A percentile compares a stretch with the other conserved stretches of the same genome.
phyloP scores from a whole-genome alignment of 2,888 invertebrate genomes.

The Isoperla grammatica region DNA sequence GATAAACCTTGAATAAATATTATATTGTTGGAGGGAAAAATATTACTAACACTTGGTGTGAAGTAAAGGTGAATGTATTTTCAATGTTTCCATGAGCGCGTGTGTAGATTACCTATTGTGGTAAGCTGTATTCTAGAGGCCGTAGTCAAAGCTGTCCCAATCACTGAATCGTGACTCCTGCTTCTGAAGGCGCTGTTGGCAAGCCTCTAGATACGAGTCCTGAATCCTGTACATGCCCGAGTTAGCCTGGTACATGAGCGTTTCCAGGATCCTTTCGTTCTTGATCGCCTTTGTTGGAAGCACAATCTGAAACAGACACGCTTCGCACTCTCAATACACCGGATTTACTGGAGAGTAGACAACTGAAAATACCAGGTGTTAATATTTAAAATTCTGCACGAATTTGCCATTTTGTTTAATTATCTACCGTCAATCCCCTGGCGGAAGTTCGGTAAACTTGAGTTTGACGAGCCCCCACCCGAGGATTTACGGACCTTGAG shows the following conservation, averaged over 20 bases:
- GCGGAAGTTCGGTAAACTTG: too few relatives aligned
- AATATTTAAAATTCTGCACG: background rate
- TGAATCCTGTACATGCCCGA: slow-evolving; percentile 89
- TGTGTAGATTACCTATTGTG: background rate
- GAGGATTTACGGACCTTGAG: too few relatives aligned
- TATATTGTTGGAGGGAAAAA: too few relatives aligned
- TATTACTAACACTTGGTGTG: too few relatives aligned
- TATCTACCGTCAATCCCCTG: too few relatives aligned
- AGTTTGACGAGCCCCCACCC: too few relatives aligned
- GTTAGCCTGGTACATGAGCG: slow-evolving; percentile 89
- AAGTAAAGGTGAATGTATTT: too few relatives aligned
- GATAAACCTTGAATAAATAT: too few relatives aligned
- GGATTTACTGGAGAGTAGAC: background rate
- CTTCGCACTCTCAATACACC: background rate
- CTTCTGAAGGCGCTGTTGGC: slow-evolving; percentile 78
- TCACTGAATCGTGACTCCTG: slow-evolving; percentile 83
- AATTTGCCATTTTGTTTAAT: background rate
- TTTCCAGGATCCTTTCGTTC: slow-evolving; percentile 86
- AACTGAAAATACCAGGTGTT: background rate
- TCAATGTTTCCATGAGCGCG: too few relatives aligned
- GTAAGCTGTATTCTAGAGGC: slow-evolving; percentile 47
- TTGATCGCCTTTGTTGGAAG: slow-evolving; percentile 88
- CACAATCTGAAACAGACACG: slow-evolving; percentile 59
- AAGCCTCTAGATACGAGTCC: slow-evolving; percentile 80
- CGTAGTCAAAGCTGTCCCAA: slow-evolving; percentile 74